Base-by-base conservation (phyloP, 2,113 vertebrate genomes). In the Hoplias malabaricus region DNA sequence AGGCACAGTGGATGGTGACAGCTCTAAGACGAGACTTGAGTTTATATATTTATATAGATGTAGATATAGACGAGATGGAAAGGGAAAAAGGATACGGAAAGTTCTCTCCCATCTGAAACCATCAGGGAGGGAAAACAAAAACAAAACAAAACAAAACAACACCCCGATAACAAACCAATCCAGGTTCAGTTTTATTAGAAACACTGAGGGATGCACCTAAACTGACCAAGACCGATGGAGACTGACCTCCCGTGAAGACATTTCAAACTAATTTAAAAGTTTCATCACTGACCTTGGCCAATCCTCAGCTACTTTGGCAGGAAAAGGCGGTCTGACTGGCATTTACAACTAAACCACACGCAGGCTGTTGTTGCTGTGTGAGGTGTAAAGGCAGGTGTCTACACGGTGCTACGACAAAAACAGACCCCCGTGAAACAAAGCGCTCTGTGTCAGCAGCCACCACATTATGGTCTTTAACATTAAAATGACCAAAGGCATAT, bases 131-230 rank as follows among this genome's bases (percentile, higher is more conserved):
- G 11, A 19, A 7, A n/a, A n/a, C n/a, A 19, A 36, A 36, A 7
- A 25, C 1, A n/a, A 21, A 53, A n/a, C 9, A n/a, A 53, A 7
- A 53, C 21, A 53, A 31, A 9, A 33, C 16, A 62, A 62, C 21
- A 13, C 31, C 3, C 5, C 19, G 31, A 69, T 25, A 82, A 73
- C 69, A 43, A 82, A 36, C 78, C 75, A 78, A 78, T 75, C 69
- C 21, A 25, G 27, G 56, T 56, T 56, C 16, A 31, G 50, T 42
- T 21, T 19, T 36, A 62, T 21, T 33, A 48, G 40, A 48, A 73
- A 46, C 6, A 53, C n/a, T n/a, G n/a, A n/a, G n/a, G n/a, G n/a
- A n/a, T n/a, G n/a, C n/a, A n/a, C n/a, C n/a, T n/a, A n/a, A n/a
- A n/a, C n/a, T n/a, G n/a, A n/a, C n/a, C n/a, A n/a, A 70, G n/a